Evolutionary conservation across 2,113 vertebrate species (phyloP).

Genomic region (Coturnix japonica): DNA sequence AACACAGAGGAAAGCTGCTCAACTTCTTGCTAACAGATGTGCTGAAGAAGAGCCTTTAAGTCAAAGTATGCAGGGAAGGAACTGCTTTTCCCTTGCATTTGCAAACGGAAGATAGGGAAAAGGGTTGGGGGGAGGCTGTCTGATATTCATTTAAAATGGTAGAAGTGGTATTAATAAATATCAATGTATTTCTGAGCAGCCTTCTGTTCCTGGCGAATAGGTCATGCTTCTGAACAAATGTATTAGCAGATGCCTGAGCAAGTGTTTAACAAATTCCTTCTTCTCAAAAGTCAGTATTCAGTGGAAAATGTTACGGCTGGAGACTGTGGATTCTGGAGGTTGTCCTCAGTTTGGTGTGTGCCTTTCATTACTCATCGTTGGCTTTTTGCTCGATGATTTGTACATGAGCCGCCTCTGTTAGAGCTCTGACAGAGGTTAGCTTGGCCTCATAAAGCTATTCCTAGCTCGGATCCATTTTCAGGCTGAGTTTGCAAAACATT

Average conservation of each 20-base stretch:
- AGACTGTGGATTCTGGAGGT: slow-evolving; percentile 59
- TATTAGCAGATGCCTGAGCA: slow-evolving; percentile 42
- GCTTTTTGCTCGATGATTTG: slow-evolving; percentile 42
- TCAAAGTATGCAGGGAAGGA: not conserved
- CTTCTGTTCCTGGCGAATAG: slow-evolving; percentile 15
- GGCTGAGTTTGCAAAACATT: slow-evolving; percentile 51
- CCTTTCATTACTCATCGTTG: slow-evolving; percentile 67
- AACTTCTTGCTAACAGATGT: slow-evolving; percentile 51
- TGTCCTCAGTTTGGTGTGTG: slow-evolving; percentile 7
- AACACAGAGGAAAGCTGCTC: not conserved
- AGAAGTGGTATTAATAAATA: slow-evolving; percentile 52
- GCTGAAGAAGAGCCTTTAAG: slow-evolving; percentile 20
- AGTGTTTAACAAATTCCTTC: slow-evolving; percentile 68
- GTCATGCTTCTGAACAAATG: not conserved
- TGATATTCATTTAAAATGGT: slow-evolving; percentile 8
- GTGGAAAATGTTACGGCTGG: slow-evolving; percentile 48
- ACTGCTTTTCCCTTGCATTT: slow-evolving; percentile 42
- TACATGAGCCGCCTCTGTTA: slow-evolving; percentile 14
- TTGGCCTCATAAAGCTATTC: slow-evolving; percentile 3
- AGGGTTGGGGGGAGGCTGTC: not conserved
- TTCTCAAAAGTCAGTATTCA: slow-evolving; percentile 55
- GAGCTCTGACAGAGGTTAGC: slow-evolving; percentile 2
- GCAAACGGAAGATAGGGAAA: slow-evolving; percentile 2
- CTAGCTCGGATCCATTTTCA: not conserved
- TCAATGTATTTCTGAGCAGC: slow-evolving; percentile 16